These are phyloP conservation scores for Sebastes glaucus DNA, from an alignment of 2,797 vertebrate species.

Conservation along the genomic window DNA sequence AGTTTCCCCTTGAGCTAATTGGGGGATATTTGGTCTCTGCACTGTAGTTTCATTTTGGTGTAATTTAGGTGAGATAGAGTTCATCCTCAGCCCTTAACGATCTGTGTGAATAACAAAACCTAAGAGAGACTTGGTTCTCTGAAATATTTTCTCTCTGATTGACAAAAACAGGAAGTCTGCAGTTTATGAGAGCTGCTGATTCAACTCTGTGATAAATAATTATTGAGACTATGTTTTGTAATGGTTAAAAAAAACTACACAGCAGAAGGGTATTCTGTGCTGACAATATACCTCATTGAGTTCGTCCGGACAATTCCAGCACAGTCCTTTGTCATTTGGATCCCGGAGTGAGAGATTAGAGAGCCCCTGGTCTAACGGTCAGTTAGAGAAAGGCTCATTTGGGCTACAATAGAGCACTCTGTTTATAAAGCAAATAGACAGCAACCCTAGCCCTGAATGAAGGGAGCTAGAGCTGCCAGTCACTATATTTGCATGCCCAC, in stretches of 20 bases:
- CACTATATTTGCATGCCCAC: background rate
- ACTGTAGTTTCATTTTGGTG: constrained; percentile 6
- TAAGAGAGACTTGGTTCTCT: background rate
- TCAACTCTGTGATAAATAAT: background rate
- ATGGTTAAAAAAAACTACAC: background rate
- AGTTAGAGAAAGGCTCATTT: constrained; percentile 19
- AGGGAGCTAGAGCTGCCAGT: constrained; percentile 24
- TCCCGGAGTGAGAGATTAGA: constrained; percentile 26
- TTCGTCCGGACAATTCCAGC: background rate
- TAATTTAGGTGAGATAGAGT: background rate
- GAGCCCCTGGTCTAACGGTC: constrained; percentile 4
- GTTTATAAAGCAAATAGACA: constrained; percentile 54
- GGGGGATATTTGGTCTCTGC: constrained; percentile 11
- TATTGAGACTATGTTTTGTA: background rate
- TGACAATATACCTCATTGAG: background rate
- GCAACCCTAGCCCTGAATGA: constrained; percentile 20
- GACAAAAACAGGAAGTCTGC: background rate
- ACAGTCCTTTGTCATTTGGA: constrained; percentile 23
- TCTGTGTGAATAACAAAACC: background rate
- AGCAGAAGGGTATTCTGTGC: background rate
- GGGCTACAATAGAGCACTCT: constrained; percentile 10
- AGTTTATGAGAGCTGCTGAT: background rate
- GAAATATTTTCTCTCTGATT: background rate
- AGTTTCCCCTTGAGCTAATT: constrained; percentile 14
- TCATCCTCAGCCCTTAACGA: background rate